Evolutionary conservation across 2,113 vertebrate genomes (phyloP).

Genomic region (Cynoglossus semilaevis): DNA sequence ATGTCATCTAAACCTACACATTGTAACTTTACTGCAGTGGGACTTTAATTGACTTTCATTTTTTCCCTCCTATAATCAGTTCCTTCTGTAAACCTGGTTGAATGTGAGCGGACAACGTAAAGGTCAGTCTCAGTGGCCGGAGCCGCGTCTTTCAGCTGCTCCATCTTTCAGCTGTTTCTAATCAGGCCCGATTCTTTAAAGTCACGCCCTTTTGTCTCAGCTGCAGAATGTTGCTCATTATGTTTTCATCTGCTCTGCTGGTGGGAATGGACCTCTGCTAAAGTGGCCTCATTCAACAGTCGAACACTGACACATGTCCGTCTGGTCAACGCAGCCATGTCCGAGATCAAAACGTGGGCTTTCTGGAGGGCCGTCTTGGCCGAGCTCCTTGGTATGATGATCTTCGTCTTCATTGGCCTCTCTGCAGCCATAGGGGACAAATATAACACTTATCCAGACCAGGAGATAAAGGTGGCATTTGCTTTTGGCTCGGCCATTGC

Average conservation of each 20-base stretch:
- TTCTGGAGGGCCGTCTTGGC: slow-evolving; percentile 84
- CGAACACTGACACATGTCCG: not conserved
- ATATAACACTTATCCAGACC: slow-evolving; percentile 60
- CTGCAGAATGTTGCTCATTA: slow-evolving; percentile 2
- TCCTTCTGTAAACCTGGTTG: slow-evolving; percentile 26
- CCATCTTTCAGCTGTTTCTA: slow-evolving; percentile 52
- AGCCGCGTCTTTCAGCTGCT: slow-evolving; percentile 47
- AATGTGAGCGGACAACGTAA: slow-evolving; percentile 22
- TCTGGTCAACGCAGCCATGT: slow-evolving; percentile 9
- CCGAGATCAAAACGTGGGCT: slow-evolving; percentile 21
- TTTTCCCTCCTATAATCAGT: not conserved
- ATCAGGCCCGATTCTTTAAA: slow-evolving; percentile 38
- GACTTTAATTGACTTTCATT: too few relatives aligned
- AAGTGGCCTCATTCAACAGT: not conserved
- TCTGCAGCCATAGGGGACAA: slow-evolving; percentile 74
- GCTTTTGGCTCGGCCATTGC: slow-evolving; percentile 83
- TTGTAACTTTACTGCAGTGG: too few relatives aligned
- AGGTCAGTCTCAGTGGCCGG: slow-evolving; percentile 30
- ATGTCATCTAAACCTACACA: too few relatives aligned
- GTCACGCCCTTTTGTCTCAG: slow-evolving; percentile 10
- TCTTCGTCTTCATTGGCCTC: slow-evolving; percentile 83
- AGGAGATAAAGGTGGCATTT: slow-evolving; percentile 86
- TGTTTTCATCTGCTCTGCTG: slow-evolving; percentile 1
- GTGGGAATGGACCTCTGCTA: slow-evolving; percentile 4
- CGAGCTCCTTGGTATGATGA: slow-evolving; percentile 79